Evolutionary conservation across 2,113 vertebrate species (phyloP).

Genomic region (Tretioscincus oriximinensis): DNA sequence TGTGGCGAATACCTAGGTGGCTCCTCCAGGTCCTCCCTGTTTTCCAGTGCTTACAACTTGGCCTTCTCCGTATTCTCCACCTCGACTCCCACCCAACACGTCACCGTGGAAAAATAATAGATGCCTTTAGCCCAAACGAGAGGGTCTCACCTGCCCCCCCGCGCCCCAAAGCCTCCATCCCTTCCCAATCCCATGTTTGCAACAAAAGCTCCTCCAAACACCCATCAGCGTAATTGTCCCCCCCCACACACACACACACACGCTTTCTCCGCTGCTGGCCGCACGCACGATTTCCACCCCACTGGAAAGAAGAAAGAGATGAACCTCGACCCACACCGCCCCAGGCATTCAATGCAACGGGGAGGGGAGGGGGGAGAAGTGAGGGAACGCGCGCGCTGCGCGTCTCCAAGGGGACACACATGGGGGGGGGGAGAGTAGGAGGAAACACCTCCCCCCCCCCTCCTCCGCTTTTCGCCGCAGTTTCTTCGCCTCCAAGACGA

Average conservation of each 20-base stretch:
- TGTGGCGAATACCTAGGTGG: conserved; percentile 1
- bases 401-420: neutral
- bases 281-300: neutral
- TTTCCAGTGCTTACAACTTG: neutral
- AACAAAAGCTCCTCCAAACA: conserved; percentile 25
- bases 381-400: neutral
- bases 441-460: neutral
- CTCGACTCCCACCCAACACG: neutral
- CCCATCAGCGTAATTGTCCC: neutral
- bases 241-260: too few species aligned
- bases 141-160: neutral
- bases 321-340: neutral
- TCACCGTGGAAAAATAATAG: neutral
- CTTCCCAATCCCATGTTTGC: neutral
- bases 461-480: neutral
- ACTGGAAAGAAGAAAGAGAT: neutral
- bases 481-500: neutral
- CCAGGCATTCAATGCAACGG: neutral
- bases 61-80: neutral
- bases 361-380: too few species aligned
- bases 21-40: neutral
- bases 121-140: neutral
- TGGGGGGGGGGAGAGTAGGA: too few species aligned
- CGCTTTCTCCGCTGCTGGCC: neutral
- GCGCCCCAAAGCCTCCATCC: neutral